phyloP scores from a whole-genome alignment of 2,888 invertebrate species.

The Harmothoe impar region DNA sequence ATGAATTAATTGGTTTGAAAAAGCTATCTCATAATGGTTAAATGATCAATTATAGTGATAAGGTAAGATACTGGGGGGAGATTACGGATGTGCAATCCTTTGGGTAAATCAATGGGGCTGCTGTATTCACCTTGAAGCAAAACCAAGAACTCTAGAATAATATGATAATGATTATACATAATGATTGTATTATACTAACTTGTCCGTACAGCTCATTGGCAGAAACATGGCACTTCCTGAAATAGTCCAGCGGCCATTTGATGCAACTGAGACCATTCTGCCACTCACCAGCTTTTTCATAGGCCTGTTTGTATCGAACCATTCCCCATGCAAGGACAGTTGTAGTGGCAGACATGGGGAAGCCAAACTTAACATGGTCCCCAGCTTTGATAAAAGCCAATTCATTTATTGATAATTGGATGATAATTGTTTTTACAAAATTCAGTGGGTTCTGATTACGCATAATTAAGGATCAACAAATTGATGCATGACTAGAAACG shows the following conservation, averaged over 20 bases:
- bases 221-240: constrained; percentile 84
- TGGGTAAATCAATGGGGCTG: too few relatives aligned
- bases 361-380: constrained; percentile 76
- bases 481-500: too few relatives aligned
- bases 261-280: constrained; percentile 76
- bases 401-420: neutral
- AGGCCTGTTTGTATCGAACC: constrained; percentile 71
- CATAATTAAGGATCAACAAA: too few relatives aligned
- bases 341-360: constrained; percentile 75
- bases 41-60: too few relatives aligned
- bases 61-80: too few relatives aligned
- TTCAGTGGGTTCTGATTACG: too few relatives aligned
- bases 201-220: constrained; percentile 68
- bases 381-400: constrained; percentile 69
- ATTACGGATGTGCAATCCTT: too few relatives aligned
- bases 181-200: constrained; percentile 66
- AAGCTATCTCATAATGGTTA: too few relatives aligned
- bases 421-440: neutral
- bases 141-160: too few relatives aligned
- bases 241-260: constrained; percentile 87
- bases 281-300: constrained; percentile 29
- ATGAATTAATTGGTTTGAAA: too few relatives aligned
- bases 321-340: constrained; percentile 74
- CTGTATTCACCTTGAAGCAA: too few relatives aligned
- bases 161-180: too few relatives aligned